These are phyloP conservation scores for Cebus imitator DNA, from an alignment of 2,113 vertebrate genomes.

Conservation along the genomic window DNA sequence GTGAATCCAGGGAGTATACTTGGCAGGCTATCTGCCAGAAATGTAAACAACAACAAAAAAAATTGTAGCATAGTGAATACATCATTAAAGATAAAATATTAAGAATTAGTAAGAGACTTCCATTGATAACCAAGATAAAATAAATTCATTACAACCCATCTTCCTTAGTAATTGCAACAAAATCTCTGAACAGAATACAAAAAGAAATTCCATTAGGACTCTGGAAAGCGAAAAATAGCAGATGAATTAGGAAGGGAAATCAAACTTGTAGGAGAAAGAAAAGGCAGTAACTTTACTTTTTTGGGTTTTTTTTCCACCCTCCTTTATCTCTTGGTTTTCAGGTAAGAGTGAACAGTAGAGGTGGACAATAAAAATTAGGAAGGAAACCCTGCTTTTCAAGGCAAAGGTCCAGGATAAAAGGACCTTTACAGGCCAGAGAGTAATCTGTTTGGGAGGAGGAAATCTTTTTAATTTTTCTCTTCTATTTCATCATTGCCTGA, in stretches of 20 bases:
- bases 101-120: neutral
- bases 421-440: neutral
- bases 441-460: neutral
- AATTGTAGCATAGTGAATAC: neutral
- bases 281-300: neutral
- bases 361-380: neutral
- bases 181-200: neutral
- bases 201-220: neutral
- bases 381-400: neutral
- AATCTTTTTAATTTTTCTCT: neutral
- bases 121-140: neutral
- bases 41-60: neutral
- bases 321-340: neutral
- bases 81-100: neutral
- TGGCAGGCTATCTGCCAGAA: neutral
- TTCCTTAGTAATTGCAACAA: neutral
- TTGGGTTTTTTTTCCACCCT: rapidly evolving
- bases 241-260: neutral
- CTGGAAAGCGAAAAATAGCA: neutral
- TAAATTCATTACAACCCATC: neutral
- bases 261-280: neutral
- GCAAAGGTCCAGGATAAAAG: neutral
- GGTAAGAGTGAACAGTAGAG: neutral
- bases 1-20: neutral
- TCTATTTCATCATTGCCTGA: neutral